These are phyloP conservation scores for Epinotia nisella DNA, from an alignment of 2,888 invertebrate genomes.

Conservation along the genomic window DNA sequence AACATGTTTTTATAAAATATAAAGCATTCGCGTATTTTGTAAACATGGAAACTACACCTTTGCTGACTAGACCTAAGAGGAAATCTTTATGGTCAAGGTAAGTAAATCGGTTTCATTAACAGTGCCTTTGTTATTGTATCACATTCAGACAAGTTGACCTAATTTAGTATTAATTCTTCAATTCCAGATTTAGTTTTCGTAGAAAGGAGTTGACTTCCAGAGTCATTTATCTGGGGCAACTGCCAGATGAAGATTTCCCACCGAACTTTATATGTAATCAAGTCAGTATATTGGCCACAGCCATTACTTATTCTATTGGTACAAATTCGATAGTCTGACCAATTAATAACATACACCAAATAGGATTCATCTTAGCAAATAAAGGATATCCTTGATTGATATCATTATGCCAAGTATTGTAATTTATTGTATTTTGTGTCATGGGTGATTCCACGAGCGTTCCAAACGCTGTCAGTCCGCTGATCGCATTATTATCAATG, in stretches of 20 bases:
- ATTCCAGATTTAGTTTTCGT: constrained; percentile 86
- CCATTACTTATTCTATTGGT: not conserved
- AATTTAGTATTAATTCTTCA: not conserved
- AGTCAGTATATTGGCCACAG: constrained; percentile 62
- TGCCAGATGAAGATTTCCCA: constrained; percentile 93
- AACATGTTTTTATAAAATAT: constrained; percentile 4
- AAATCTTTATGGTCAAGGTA: constrained; percentile 81
- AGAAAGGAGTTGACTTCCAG: constrained; percentile 90
- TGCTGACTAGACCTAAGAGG: constrained; percentile 71
- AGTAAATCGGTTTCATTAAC: constrained; percentile 23
- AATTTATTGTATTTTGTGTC: no score
- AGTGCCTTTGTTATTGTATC: constrained; percentile 15
- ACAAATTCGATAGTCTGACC: no score
- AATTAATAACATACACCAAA: no score
- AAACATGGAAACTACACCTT: constrained; percentile 78
- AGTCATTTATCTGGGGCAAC: constrained; percentile 90
- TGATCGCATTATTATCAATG: no score
- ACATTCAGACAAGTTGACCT: not conserved
- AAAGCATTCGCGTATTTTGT: not conserved
- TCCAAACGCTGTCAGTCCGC: no score
- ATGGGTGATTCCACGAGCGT: no score
- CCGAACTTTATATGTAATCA: constrained; percentile 98
- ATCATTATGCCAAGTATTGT: no score
- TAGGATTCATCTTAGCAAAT: no score
- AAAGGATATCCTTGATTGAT: no score